Evolutionary conservation across 2,888 invertebrate species (phyloP), one percentile per base, ranked within the genome.

Genomic region (Ferdinandea cuprea): DNA sequence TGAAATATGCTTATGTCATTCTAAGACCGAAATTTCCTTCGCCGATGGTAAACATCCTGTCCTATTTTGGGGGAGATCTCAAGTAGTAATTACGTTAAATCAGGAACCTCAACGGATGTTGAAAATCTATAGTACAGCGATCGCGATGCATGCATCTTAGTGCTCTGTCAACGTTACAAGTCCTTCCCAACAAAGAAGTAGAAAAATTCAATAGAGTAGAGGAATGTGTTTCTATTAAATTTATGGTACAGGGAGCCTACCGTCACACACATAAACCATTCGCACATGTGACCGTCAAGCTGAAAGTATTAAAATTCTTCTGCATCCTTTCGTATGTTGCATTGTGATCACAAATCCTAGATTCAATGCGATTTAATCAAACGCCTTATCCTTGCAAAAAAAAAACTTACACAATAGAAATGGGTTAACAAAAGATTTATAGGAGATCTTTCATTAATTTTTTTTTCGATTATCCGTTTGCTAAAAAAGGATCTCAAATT

Each of bases 351-450:
- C 8, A 58, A 65, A 61, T 77, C 78, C 77, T 78, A 66, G 77
- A 52, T 58, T 69, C 37, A 28, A 37, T 58, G 42, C 65, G 69
- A 83, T 83, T 83, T 72, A 83, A 77, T 83, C 81, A 83, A 83
- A 78, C 81, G 72, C 54, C 77, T 59, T 76, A 80, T 77, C 77
- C 77, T 81, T 52, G 81, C 81, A 37, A 76, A 46, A 71, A 25
- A 56, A 76, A 46, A 61, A 25, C 3, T 9, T 17, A n/a, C 63
- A 76, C 77, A 81, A 81, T 68, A 37, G 81, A 81, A 81, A 81
- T 81, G 81, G 81, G 81, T 83, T 83, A 83, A 81, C 81, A 81
- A 81, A 81, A 35, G 81, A 77, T 81, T 68, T 72, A 77, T 81
- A 13, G 54, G 37, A 56, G 77, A 77, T 71, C 48, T 17, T 77